These are phyloP conservation scores for Lycocerus yunnanus DNA, from an alignment of 2,888 invertebrate genomes.

Conservation along the genomic window DNA sequence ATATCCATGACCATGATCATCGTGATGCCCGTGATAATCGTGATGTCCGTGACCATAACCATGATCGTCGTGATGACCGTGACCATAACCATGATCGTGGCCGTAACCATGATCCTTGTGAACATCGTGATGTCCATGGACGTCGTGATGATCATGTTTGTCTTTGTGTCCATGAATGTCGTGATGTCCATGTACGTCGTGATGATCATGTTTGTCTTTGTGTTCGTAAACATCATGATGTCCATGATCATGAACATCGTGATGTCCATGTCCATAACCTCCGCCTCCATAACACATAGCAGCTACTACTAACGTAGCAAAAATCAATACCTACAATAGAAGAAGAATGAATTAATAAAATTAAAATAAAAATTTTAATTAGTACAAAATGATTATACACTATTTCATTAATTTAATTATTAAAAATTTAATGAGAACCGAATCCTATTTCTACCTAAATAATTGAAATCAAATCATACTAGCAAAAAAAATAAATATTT, in stretches of 20 bases:
- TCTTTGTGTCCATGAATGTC: background rate
- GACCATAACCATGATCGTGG: background rate
- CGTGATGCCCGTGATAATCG: constrained; percentile 1
- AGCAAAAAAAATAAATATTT: background rate
- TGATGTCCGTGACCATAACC: background rate
- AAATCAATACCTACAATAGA: background rate
- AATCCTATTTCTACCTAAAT: too few species aligned
- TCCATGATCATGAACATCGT: constrained; percentile 1
- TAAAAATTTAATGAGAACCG: too few species aligned
- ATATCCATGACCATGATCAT: background rate
- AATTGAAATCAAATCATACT: too few species aligned
- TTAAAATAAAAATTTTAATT: too few species aligned
- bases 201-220: background rate
- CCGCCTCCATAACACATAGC: background rate
- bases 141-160: too few species aligned
- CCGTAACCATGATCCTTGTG: background rate
- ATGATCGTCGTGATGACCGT: background rate
- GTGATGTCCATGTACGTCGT: background rate
- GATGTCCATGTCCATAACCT: background rate
- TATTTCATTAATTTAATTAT: too few species aligned
- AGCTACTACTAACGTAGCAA: background rate
- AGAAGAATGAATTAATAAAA: background rate
- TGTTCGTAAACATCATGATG: background rate
- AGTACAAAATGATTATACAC: too few species aligned
- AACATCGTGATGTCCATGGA: too few species aligned